phyloP scores from a whole-genome alignment of 1,140 invertebrate species.

The Paraescarpia echinospica region DNA sequence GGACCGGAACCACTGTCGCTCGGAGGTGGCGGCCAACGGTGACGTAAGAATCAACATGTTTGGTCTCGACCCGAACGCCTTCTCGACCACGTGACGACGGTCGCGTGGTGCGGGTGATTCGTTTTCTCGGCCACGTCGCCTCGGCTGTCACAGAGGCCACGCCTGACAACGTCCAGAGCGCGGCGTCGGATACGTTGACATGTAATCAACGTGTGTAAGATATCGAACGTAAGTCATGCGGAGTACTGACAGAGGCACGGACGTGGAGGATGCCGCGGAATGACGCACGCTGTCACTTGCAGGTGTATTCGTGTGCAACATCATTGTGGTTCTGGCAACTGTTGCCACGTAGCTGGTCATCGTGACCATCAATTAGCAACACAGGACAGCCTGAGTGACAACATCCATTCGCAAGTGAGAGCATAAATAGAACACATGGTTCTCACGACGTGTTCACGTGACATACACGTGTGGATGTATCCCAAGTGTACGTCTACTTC shows the following conservation, averaged over 20 bases:
- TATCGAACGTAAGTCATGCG: neutral
- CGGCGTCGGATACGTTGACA: neutral
- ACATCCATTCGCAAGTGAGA: neutral
- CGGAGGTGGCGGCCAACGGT: neutral
- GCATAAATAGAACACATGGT: neutral
- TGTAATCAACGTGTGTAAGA: neutral
- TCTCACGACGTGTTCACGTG: neutral
- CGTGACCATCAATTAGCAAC: neutral
- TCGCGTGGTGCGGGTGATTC: neutral
- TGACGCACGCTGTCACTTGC: neutral
- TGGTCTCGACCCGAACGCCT: neutral
- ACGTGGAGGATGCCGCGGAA: neutral
- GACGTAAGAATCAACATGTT: neutral
- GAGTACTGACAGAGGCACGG: neutral
- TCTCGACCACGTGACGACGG: neutral
- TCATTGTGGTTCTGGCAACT: neutral
- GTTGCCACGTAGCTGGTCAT: neutral
- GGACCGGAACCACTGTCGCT: neutral
- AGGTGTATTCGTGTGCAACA: too few relatives aligned
- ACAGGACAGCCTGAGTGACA: neutral
- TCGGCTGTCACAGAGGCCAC: neutral
- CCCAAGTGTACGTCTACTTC: neutral
- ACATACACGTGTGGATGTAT: neutral
- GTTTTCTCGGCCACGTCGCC: neutral
- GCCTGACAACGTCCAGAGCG: neutral